Percentiles rank a stretch among this genome's conserved stretches.
These are phyloP conservation scores for Serilophus lunatus DNA, from an alignment of 2,113 vertebrate species.

Conservation along the genomic window DNA sequence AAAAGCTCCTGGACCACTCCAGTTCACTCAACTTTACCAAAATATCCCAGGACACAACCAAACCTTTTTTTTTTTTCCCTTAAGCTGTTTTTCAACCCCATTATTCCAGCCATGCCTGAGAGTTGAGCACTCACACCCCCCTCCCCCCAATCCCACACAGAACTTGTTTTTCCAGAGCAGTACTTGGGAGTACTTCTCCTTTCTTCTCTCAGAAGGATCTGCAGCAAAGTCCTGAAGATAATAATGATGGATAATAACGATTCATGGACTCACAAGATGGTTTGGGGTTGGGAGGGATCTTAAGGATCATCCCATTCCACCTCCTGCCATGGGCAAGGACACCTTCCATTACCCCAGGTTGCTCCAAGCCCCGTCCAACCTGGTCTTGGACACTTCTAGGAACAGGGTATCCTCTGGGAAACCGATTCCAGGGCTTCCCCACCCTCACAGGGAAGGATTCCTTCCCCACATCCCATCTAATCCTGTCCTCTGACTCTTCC, in stretches of 20 bases:
- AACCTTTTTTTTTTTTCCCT: background rate
- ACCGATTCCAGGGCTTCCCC: background rate
- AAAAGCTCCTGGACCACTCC: background rate
- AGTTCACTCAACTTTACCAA: background rate
- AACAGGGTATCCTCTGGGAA: background rate
- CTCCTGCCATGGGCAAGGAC: background rate
- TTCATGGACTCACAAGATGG: background rate
- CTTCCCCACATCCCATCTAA: fast-evolving
- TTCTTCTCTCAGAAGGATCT: background rate
- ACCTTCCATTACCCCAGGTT: fast-evolving
- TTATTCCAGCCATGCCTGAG: background rate
- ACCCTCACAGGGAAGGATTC: background rate
- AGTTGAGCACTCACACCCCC: background rate
- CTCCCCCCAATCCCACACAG: background rate
- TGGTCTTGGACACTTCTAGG: fast-evolving
- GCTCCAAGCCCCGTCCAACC: background rate
- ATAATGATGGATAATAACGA: background rate
- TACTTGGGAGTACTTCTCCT: background rate
- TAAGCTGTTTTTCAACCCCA: background rate
- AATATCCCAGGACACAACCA: background rate
- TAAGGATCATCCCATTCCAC: fast-evolving
- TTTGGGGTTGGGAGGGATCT: background rate
- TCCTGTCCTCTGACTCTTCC: background rate
- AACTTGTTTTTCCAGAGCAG: background rate
- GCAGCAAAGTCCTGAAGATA: background rate